A percentile compares a stretch with the other conserved stretches of the same genome.
phyloP scores from a whole-genome alignment of 2,797 vertebrate genomes.

The Acanthurus leucopareius region DNA sequence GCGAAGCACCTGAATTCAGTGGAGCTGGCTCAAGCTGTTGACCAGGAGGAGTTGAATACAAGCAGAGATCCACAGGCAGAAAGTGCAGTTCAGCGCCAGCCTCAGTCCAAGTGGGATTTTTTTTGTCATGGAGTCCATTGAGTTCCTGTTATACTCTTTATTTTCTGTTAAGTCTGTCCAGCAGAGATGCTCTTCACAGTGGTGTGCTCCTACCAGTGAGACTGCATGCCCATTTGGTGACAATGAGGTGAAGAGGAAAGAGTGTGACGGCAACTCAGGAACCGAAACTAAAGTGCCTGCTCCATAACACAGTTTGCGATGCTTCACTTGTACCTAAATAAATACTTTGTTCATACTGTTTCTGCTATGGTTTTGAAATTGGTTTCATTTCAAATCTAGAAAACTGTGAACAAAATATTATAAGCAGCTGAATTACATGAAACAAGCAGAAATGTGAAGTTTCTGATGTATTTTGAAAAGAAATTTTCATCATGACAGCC shows the following conservation, averaged over 20 bases:
- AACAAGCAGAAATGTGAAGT: neutral
- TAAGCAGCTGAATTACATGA: neutral
- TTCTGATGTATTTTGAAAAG: neutral
- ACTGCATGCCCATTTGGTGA: conserved; percentile 13
- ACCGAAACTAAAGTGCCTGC: conserved; percentile 29
- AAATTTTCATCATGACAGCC: neutral
- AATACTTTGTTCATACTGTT: neutral
- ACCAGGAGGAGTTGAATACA: conserved; percentile 22
- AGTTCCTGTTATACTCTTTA: conserved; percentile 27
- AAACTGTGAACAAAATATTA: conserved; percentile 20
- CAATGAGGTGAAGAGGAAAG: conserved; percentile 1
- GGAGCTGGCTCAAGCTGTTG: conserved; percentile 12
- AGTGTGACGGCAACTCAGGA: conserved; percentile 2
- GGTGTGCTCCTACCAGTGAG: conserved; percentile 22
- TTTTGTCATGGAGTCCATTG: conserved; percentile 25
- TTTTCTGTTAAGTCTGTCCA: conserved; percentile 35
- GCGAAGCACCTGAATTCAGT: conserved; percentile 18
- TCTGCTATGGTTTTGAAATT: conserved; percentile 12
- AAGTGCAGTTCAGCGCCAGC: conserved; percentile 23
- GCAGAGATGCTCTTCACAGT: conserved; percentile 27
- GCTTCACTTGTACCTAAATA: conserved; percentile 1
- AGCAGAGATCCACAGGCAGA: conserved; percentile 35
- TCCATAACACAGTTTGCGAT: conserved; percentile 12
- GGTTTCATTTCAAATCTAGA: conserved; percentile 6
- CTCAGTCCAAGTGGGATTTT: conserved; percentile 33